Base-by-base conservation (phyloP, 53 echinoderm and acorn worm species). In the Echinarachnius parma region DNA sequence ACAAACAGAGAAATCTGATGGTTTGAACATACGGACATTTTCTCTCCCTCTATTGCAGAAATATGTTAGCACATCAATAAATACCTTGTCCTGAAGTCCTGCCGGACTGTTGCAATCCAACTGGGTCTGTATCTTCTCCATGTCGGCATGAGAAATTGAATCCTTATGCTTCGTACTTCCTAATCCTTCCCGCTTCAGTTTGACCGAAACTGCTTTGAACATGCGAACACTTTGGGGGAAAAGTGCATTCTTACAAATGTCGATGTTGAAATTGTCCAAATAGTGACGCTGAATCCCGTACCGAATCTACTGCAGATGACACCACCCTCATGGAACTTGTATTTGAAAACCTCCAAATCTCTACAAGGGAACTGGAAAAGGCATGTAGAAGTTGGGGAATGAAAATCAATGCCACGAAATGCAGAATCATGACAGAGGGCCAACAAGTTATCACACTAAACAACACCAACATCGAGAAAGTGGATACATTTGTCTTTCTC, bases 71-170 rank as follows among this genome's bases (percentile, higher is more conserved):
- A 84, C 0, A 30, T 84, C 78, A 48, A 78, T 50, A 62, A 84
- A 84, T 31, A 78, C 78, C 63, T 78, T 84, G 46, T 78, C 70
- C 59, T 71, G 78, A 34, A 84, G 72, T 35, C 84, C 78, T 60
- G 46, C 45, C 22, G 84, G 84, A 47, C 15, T 65, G 66, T 23
- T 65, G 66, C 66, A 65, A 47, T 65, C 66, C 66, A 48, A 22
- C 35, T 61, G 25, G 21, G 84, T 81, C 24, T 57, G 56, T 23
- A 62, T 57, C 42, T 66, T 81, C 31, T 64, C 39, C 75, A 85
- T 75, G 42, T 85, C 80, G 33, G 39, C 60, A 19, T 50, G 30
- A 35, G 72, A 61, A 42, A 78, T 78, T 27, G 84, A 44, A 34
- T 80, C 54, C 54, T 84, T 84, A 37, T 78, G 69, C 19, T 62